phyloP scores from a whole-genome alignment of 2,888 invertebrate species.

The Labia minor region DNA sequence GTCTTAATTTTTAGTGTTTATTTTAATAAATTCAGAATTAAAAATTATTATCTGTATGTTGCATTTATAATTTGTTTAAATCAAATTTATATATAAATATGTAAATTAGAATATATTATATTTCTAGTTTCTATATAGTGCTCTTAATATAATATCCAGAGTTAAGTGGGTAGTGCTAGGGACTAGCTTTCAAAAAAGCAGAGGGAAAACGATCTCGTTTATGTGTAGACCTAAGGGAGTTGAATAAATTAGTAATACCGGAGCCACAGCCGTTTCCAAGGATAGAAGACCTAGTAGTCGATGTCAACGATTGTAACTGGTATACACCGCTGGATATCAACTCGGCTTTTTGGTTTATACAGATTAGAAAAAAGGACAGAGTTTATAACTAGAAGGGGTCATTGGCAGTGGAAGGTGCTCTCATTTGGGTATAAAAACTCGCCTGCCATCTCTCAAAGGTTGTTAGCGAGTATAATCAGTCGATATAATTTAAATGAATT shows the following conservation, averaged over 20 bases:
- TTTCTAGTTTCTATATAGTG: no score
- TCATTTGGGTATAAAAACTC: constrained; percentile 34
- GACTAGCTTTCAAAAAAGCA: no score
- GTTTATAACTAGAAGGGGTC: constrained; percentile 31
- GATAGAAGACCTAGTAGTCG: neutral
- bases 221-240: constrained; percentile 8
- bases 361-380: constrained; percentile 13
- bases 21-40: no score
- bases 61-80: no score
- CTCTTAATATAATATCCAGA: no score
- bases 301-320: constrained; percentile 14
- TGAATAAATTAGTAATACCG: constrained; percentile 18
- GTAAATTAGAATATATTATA: no score
- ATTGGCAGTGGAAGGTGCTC: constrained; percentile 31
- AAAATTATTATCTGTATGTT: no score
- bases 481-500: neutral
- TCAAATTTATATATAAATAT: no score
- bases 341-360: constrained; percentile 4
- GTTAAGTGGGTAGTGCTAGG: no score
- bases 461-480: constrained; percentile 16
- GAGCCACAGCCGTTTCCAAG: constrained; percentile 13
- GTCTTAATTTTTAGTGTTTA: no score
- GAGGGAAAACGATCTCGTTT: neutral
- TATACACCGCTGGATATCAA: constrained; percentile 4
- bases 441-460: constrained; percentile 33